Base-by-base conservation (phyloP, 2,113 vertebrate species). In the Tragelaphus imberbis region DNA sequence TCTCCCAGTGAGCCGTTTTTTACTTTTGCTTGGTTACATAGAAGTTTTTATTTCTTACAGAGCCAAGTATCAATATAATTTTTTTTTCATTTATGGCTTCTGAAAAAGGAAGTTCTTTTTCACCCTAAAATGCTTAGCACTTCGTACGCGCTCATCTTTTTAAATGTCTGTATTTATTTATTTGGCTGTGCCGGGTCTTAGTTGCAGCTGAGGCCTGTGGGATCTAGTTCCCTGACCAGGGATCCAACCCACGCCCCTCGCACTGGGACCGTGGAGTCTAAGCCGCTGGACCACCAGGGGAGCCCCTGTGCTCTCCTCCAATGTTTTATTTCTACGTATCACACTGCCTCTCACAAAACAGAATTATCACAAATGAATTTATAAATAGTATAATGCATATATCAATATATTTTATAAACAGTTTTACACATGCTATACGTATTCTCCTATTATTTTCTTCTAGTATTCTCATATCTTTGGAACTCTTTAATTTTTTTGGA, bases 241-340 rank as follows among this genome's bases (percentile, higher is more conserved):
- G n/a, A 11, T 21, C n/a, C 65, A 71, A 36, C n/a, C n/a, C 9
- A 11, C 1, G 4, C n/a, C 65, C 65, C 65, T 71, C 8, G 4
- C 4, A 2, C 19, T 6, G 65, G n/a, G 65, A 11, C n/a, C 5
- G 1, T 11, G n/a, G 9, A 5, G 65, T 2, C 65, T 23, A 3
- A 23, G 65, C 9, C n/a, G 0, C 65, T 36, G 65, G 65, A 2
- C n/a, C 9, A 1, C n/a, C 65, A 11, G 30, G 7, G 30, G n/a
- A 36, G 33, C 2, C 33, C 17, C 65, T 36, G n/a, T 23, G 65
- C 65, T 23, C 65, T 23, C n/a, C 65, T 71, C n/a, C 65, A 2
- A 5, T 6, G 56, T 68, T 23, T 13, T 56, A 6, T 30, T 56
- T 82, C 36, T 23, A 36, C 1, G 11, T 0, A 3, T 16, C 25